A percentile compares a stretch with the other conserved stretches of the same genome.
Conservation (phyloP, 2,888 invertebrate genomes). For the Calameuta idolon region DNA sequence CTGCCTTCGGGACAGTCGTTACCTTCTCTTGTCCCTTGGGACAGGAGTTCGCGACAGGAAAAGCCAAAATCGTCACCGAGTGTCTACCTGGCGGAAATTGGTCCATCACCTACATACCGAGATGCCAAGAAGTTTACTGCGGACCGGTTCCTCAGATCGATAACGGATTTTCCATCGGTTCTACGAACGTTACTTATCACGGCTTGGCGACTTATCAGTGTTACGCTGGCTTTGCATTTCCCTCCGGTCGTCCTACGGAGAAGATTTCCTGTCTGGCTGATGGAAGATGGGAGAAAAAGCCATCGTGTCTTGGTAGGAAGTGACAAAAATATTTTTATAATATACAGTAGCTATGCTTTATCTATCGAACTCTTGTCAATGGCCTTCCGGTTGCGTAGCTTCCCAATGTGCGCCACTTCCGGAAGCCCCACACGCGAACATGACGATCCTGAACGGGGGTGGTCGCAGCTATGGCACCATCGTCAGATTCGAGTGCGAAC, state of each 20-base stretch:
- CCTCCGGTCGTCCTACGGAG: slow-evolving; percentile 88
- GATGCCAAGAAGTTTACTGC: slow-evolving; percentile 96
- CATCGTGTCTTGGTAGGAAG: slow-evolving; percentile 82
- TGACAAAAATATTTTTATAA: background rate
- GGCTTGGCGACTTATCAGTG: slow-evolving; percentile 96
- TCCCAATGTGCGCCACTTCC: slow-evolving; percentile 90
- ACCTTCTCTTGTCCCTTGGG: slow-evolving; percentile 93
- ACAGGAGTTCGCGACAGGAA: slow-evolving; percentile 94
- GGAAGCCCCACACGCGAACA: slow-evolving; percentile 89
- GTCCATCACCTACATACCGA: slow-evolving; percentile 92
- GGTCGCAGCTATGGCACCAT: slow-evolving; percentile 95
- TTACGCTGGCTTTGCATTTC: slow-evolving; percentile 95
- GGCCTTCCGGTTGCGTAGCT: slow-evolving; percentile 69
- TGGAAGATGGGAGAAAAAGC: slow-evolving; percentile 93
- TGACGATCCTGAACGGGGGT: slow-evolving; percentile 88
- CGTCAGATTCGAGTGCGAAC: slow-evolving; percentile 91
- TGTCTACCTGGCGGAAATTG: slow-evolving; percentile 92
- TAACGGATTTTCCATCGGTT: slow-evolving; percentile 96
- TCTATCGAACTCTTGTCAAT: slow-evolving; percentile 1
- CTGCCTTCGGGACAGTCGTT: slow-evolving; percentile 89
- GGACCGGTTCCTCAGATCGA: slow-evolving; percentile 98
- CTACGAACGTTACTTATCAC: slow-evolving; percentile 93
- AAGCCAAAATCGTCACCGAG: slow-evolving; percentile 84
- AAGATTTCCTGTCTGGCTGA: slow-evolving; percentile 90
- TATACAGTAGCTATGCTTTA: slow-evolving; percentile 3